Evolutionary conservation across 2,113 vertebrate species (phyloP).

Genomic region (Oreotrochilus melanogaster): DNA sequence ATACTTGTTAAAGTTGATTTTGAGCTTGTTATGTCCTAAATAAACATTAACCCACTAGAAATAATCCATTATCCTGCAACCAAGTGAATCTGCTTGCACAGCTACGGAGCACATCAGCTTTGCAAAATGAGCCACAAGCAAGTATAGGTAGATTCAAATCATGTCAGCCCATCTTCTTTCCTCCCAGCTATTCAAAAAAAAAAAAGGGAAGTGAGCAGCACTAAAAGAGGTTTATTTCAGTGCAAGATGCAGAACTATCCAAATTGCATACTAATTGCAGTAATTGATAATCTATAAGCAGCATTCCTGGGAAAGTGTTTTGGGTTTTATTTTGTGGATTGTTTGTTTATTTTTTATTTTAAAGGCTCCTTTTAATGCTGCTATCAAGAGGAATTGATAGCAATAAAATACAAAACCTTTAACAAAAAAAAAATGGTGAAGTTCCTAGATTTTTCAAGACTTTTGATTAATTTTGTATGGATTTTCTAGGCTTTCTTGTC

Average conservation of each 20-base stretch:
- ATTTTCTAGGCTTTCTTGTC: constrained; percentile 33
- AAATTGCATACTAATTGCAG: neutral
- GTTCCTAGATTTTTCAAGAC: constrained; percentile 3
- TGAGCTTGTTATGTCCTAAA: neutral
- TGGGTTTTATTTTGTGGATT: neutral
- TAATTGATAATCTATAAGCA: neutral
- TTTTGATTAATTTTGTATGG: constrained; percentile 51
- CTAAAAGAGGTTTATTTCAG: neutral
- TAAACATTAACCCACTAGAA: neutral
- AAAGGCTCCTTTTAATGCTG: neutral
- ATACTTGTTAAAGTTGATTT: neutral
- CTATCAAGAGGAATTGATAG: constrained; percentile 1
- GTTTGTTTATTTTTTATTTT: neutral
- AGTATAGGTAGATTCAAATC: neutral
- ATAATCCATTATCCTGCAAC: neutral
- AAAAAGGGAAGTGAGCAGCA: neutral
- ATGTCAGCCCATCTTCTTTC: neutral
- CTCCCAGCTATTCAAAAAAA: neutral
- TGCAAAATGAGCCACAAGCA: neutral
- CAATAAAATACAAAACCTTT: neutral
- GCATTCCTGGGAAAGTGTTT: neutral
- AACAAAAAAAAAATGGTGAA: neutral
- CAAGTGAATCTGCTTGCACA: neutral
- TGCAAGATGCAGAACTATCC: neutral
- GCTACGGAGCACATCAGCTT: neutral